These are phyloP conservation scores for Callyntrura guangdongensis DNA, from an alignment of 2,888 invertebrate species.

Conservation along the genomic window DNA sequence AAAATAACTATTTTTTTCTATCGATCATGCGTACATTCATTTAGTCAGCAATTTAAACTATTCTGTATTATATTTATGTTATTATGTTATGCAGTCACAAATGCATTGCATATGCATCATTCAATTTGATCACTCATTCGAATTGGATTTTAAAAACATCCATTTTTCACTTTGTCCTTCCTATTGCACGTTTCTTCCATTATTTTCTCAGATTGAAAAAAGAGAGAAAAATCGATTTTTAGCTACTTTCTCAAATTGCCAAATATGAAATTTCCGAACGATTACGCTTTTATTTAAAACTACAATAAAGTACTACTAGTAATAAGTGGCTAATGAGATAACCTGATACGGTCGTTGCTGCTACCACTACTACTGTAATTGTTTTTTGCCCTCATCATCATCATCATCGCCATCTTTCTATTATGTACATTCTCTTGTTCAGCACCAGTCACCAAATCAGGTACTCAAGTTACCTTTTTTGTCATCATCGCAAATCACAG, in stretches of 20 bases:
- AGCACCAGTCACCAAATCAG: background rate
- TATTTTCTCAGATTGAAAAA: background rate
- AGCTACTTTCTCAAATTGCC: constrained; percentile 64
- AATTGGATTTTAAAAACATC: constrained; percentile 13
- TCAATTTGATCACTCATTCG: background rate
- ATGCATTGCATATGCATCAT: background rate
- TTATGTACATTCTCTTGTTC: background rate
- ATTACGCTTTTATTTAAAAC: constrained; percentile 39
- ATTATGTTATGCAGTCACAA: background rate
- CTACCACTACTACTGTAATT: constrained; percentile 3
- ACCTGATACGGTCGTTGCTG: constrained; percentile 35
- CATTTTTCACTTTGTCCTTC: background rate
- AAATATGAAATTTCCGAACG: constrained; percentile 42
- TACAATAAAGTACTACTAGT: constrained; percentile 15
- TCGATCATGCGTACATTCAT: constrained; percentile 51
- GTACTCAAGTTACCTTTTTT: constrained; percentile 42
- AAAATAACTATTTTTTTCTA: constrained; percentile 21
- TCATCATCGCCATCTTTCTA: background rate
- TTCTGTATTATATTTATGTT: background rate
- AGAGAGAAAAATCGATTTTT: constrained; percentile 14
- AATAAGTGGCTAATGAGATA: constrained; percentile 38
- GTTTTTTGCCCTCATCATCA: background rate
- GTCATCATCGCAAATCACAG: constrained; percentile 2
- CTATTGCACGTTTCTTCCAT: constrained; percentile 7
- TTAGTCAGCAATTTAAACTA: background rate